phyloP scores from a whole-genome alignment of 2,113 vertebrate genomes.

The Lophotis ruficrista region DNA sequence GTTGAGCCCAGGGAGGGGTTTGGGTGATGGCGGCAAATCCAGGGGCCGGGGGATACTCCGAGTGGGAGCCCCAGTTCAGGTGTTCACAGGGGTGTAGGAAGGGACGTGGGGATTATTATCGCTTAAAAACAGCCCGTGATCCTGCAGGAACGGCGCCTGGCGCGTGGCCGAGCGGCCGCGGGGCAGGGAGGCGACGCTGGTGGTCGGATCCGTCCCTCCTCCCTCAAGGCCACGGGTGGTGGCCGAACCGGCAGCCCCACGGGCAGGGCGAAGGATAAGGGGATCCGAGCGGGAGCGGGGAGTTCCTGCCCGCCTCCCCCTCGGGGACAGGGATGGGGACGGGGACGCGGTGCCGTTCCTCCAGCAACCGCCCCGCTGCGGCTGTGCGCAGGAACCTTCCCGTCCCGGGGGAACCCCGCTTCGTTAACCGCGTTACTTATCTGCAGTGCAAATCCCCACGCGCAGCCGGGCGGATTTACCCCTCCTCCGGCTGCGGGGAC shows the following conservation, averaged over 20 bases:
- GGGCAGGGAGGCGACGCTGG: background rate
- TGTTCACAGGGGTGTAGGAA: background rate
- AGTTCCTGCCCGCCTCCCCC: too few relatives aligned
- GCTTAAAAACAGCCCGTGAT: background rate
- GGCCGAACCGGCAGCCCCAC: background rate
- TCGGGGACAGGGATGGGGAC: too few relatives aligned
- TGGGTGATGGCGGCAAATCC: background rate
- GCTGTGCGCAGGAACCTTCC: background rate
- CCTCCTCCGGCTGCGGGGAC: background rate
- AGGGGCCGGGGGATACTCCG: background rate
- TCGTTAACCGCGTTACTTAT: background rate
- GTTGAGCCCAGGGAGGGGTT: background rate
- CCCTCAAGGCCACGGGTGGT: background rate
- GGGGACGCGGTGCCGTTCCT: background rate
- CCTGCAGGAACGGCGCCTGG: background rate
- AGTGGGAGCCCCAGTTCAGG: background rate
- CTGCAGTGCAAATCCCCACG: background rate
- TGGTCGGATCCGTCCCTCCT: background rate
- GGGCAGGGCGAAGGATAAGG: background rate
- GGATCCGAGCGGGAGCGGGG: background rate
- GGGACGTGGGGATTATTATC: background rate
- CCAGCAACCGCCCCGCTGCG: background rate
- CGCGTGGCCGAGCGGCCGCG: rapidly evolving
- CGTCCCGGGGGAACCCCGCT: background rate
- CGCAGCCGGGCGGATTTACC: rapidly evolving